A percentile compares a stretch with the other conserved stretches of the same genome.
phyloP scores from a whole-genome alignment of 64 coral and sea anemone species.

The Montipora foliosa region DNA sequence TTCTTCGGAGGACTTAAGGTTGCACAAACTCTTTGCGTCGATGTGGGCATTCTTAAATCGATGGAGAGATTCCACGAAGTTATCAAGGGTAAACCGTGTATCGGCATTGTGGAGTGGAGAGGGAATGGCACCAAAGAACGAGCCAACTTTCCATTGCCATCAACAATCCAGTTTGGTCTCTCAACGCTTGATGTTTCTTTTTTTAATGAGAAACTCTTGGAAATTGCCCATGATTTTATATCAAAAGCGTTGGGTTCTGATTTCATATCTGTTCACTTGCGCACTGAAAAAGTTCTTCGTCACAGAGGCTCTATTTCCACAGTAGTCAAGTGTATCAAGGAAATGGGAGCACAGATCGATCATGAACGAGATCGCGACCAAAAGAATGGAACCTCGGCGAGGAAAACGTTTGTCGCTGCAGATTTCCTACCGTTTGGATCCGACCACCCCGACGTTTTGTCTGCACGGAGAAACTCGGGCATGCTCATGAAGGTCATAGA shows the following conservation, averaged over 20 bases:
- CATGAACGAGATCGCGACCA: conserved; percentile 43
- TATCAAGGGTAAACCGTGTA: conserved; percentile 62
- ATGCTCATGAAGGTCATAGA: conserved; percentile 54
- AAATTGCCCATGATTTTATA: conserved; percentile 80
- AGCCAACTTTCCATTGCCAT: conserved; percentile 59
- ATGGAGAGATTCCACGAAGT: conserved; percentile 67
- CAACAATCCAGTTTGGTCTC: conserved; percentile 34
- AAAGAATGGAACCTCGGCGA: too few relatives aligned
- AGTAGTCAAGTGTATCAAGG: conserved; percentile 51
- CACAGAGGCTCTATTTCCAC: conserved; percentile 54
- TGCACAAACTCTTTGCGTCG: conserved; percentile 82
- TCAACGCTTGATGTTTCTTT: conserved; percentile 30
- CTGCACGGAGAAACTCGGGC: conserved; percentile 20
- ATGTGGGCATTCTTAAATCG: conserved; percentile 74
- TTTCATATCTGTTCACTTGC: conserved; percentile 82
- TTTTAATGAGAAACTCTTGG: conserved; percentile 72
- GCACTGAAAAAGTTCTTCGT: conserved; percentile 71
- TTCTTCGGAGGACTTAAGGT: conserved; percentile 57
- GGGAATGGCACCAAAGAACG: conserved; percentile 59
- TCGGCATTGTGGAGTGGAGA: conserved; percentile 90
- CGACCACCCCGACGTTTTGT: conserved; percentile 36
- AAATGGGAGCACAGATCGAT: conserved; percentile 48
- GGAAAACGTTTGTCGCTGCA: conserved; percentile 75
- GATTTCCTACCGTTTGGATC: conserved; percentile 87
- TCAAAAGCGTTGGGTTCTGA: conserved; percentile 40